Base-by-base conservation (phyloP, 2,797 vertebrate genomes). In the Odontamblyopus lacepedii region DNA sequence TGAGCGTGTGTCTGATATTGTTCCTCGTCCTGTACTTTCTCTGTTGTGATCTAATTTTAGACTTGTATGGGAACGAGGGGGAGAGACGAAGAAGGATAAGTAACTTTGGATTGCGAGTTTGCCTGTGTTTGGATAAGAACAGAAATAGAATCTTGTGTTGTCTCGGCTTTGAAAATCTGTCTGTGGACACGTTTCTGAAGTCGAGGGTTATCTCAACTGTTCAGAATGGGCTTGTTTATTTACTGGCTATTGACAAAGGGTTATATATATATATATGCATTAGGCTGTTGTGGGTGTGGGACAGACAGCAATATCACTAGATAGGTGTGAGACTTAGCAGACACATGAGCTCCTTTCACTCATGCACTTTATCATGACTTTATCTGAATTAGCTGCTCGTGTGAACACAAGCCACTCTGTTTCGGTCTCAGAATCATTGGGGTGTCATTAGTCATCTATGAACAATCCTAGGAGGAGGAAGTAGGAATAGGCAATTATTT, bases 71-170 rank as follows among this genome's bases (percentile, higher is more conserved):
- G 92, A 92, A 93, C 88, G 85, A 83, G 86, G 74, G 84, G 83
- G 86, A 85, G 88, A 84, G 80, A 61, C 64, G 68, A 83, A 83
- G 83, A 88, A 86, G 88, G 85, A 88, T 85, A 85, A 85, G 85
- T 88, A 79, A 85, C 79, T 82, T 90, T 86, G 86, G 85, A 90
- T 88, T 89, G 85, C 72, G 76, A 83, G 81, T 66, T 71, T 19
- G 71, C 78, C 85, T 74, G 27, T 91, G 89, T 93, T 93, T 92
- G 87, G 87, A 92, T 83, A 88, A 84, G 87, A 86, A 76, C 84
- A 88, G 79, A 92, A 91, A 91, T 89, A 90, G 87, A 81, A 69
- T 79, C 82, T 82, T 75, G 73, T 73, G 73, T 82, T 85, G 80
- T 87, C 77, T 69, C 78, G 7, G 44, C 69, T 84, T 87, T 84